Conservation (phyloP, 2,888 invertebrate genomes). For the Drosophila infuscata region DNA sequence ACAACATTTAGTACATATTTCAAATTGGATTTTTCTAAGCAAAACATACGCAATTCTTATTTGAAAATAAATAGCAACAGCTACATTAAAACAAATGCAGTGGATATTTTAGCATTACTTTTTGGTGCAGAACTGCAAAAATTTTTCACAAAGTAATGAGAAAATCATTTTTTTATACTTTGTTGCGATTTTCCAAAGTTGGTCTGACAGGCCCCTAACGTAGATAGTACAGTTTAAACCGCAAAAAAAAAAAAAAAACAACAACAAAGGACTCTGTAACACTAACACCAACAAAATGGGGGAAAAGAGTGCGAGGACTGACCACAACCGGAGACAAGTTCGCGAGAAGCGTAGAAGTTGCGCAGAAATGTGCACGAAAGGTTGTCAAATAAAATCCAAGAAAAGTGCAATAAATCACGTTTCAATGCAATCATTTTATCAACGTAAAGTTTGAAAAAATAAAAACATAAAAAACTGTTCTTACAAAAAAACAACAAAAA, state of each 20-base stretch:
- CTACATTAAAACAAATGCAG: neutral
- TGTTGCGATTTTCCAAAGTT: conserved; percentile 27
- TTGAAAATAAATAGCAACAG: neutral
- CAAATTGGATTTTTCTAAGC: neutral
- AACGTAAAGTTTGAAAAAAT: conserved; percentile 40
- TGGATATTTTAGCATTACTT: neutral
- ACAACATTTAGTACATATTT: neutral
- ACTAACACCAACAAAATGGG: conserved; percentile 21
- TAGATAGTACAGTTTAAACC: conserved; percentile 23
- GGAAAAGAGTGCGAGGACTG: neutral
- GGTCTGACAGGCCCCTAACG: conserved; percentile 33
- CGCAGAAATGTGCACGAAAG: conserved; percentile 58
- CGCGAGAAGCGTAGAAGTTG: conserved; percentile 16
- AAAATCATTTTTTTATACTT: conserved; percentile 28
- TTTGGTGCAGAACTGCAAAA: neutral
- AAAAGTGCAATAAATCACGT: conserved; percentile 80
- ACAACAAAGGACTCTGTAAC: neutral
- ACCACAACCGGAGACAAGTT: conserved; percentile 17
- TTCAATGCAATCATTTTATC: conserved; percentile 63
- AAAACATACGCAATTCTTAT: neutral
- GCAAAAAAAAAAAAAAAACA: neutral
- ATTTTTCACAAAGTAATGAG: conserved; percentile 1
- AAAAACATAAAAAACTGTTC: conserved; percentile 3
- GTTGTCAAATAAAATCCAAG: conserved; percentile 77
- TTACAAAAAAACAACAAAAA: conserved; percentile 6